A percentile compares a stretch with the other conserved stretches of the same genome.
Conservation (phyloP, 2,113 vertebrate species). For the Campylorhamphus procurvoides region DNA sequence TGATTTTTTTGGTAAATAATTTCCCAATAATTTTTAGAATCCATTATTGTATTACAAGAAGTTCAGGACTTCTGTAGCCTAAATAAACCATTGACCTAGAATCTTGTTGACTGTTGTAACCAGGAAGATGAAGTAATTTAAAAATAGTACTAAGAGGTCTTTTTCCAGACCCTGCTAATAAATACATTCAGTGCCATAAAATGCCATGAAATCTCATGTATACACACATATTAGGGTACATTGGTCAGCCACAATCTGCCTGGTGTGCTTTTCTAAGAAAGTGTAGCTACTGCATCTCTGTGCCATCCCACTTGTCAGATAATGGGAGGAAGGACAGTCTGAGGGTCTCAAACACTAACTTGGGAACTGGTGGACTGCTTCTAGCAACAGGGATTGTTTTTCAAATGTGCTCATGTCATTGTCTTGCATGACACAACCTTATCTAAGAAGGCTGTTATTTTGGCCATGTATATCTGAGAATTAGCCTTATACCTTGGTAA, state of each 20-base stretch:
- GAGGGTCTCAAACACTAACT: neutral
- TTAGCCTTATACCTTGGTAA: neutral
- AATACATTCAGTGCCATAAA: neutral
- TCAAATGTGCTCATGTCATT: neutral
- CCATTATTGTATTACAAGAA: neutral
- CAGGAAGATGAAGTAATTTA: neutral
- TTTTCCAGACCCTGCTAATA: neutral
- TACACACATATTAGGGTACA: neutral
- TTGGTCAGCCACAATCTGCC: neutral
- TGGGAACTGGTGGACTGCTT: neutral
- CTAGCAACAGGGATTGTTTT: neutral
- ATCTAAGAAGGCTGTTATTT: rapidly evolving
- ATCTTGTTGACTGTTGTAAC: neutral
- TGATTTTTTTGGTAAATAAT: neutral
- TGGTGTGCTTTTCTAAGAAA: neutral
- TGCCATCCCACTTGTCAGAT: neutral
- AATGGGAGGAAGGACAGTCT: neutral
- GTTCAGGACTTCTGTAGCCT: neutral
- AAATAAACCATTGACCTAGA: neutral
- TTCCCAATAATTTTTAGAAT: neutral
- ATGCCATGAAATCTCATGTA: neutral
- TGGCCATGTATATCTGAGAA: neutral
- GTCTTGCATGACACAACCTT: neutral
- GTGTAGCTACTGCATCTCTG: neutral
- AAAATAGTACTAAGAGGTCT: neutral